These are phyloP conservation scores for Brachionus koreanus DNA, from an alignment of 1,140 invertebrate genomes.

Conservation along the genomic window DNA sequence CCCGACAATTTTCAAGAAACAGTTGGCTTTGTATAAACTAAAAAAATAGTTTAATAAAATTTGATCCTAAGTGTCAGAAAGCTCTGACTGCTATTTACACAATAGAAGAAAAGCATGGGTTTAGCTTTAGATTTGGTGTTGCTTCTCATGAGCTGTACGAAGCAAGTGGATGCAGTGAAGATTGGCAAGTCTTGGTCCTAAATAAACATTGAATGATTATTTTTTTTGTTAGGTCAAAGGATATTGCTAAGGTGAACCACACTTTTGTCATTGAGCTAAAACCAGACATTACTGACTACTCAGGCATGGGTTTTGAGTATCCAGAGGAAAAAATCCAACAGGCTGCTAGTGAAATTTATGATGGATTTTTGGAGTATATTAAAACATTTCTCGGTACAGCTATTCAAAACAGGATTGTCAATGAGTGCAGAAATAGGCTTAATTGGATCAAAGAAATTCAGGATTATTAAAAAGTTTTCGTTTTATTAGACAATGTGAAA, in stretches of 20 bases:
- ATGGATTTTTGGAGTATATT: slow-evolving; percentile 27
- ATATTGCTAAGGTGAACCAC: slow-evolving; percentile 20
- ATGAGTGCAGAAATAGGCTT: background rate
- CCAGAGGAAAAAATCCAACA: background rate
- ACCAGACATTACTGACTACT: background rate
- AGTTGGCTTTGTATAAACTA: background rate
- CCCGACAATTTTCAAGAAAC: slow-evolving; percentile 13
- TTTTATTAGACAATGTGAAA: no score
- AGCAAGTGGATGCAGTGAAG: slow-evolving; percentile 39
- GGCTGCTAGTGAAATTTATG: background rate
- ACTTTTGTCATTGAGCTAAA: slow-evolving; percentile 34
- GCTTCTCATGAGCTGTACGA: slow-evolving; percentile 34
- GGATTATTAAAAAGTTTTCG: no score
- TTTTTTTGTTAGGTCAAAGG: slow-evolving; percentile 6
- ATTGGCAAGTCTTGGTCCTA: no score
- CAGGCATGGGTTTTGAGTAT: background rate
- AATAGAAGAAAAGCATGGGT: slow-evolving; percentile 15
- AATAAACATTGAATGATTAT: no score
- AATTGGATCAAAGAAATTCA: background rate
- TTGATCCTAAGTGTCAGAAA: slow-evolving; percentile 4
- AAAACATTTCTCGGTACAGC: background rate
- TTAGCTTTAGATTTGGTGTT: slow-evolving; percentile 10
- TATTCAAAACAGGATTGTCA: background rate
- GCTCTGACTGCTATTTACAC: background rate
- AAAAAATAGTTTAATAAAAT: background rate